Evolutionary conservation across 1,140 invertebrate genomes (phyloP), one percentile per base, ranked within the genome.

Genomic region (Bombus superbus): DNA sequence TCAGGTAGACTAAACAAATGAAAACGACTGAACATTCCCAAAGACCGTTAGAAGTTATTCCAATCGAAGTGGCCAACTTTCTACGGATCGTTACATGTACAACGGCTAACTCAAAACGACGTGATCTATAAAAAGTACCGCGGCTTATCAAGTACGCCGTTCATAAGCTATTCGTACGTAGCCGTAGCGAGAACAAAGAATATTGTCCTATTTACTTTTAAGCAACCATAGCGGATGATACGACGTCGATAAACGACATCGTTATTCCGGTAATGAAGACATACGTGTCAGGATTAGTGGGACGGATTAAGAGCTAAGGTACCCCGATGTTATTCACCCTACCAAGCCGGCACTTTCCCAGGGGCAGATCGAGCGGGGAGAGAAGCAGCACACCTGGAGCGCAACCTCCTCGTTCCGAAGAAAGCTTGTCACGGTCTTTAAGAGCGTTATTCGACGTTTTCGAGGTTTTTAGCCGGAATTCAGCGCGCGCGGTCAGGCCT

Each of bases 381-480:
- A 11, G 57, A 62, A 62, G 59, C 59, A 28, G 18, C 42, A 40
- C 83, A 81, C 66, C 77, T 81, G 78, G 83, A 44, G 25, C 71
- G 38, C 77, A 42, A 44, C 42, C 44, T 40, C n/a, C 42, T 42
- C 57, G 40, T 35, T 3, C 59, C 59, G 25, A 64, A 66, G 59
- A 85, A 80, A 74, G 71, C 47, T 25, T 44, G 84, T 81, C 84
- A 85, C 84, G 79, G 79, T 81, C 59, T 75, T 85, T 69, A 66
- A 75, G 47, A 75, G 13, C 71, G 66, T 85, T 85, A 85, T 81
- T 85, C 84, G 79, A 81, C 78, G 84, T 85, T 85, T 85, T 74
- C 69, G 72, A 81, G 62, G 79, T 81, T 85, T 85, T 85, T 85
- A 81, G 79, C 73, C 42, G 35, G 78, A 53, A 66, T 57, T 42